A percentile compares a stretch with the other conserved stretches of the same genome.
These are phyloP conservation scores for Xylophagus ater DNA, from an alignment of 2,888 invertebrate species.

Conservation along the genomic window DNA sequence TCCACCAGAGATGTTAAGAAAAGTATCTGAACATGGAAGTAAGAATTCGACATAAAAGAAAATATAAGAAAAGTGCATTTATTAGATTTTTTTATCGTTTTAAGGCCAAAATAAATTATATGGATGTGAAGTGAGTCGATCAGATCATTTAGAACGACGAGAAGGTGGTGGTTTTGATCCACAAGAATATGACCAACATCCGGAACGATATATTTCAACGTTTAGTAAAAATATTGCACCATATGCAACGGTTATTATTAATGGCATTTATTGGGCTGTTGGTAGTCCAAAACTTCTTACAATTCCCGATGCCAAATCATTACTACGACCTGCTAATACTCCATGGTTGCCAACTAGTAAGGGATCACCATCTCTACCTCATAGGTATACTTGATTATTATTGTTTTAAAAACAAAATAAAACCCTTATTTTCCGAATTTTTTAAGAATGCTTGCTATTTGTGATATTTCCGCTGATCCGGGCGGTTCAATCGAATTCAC, in stretches of 20 bases:
- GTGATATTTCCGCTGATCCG: conserved; percentile 98
- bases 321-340: conserved; percentile 76
- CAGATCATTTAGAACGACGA: conserved; percentile 86
- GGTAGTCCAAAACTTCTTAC: conserved; percentile 92
- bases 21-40: conserved; percentile 96
- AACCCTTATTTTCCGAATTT: conserved; percentile 11
- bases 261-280: conserved; percentile 98
- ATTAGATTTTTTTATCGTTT: conserved; percentile 6
- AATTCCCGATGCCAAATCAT: conserved; percentile 94
- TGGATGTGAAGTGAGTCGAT: conserved; percentile 86
- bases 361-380: conserved; percentile 79
- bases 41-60: conserved; percentile 27
- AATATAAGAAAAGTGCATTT: background rate
- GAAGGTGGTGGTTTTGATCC: conserved; percentile 87
- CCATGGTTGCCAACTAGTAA: conserved; percentile 88
- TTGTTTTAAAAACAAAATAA: conserved; percentile 1
- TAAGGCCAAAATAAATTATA: conserved; percentile 88
- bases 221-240: conserved; percentile 97
- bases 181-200: conserved; percentile 79
- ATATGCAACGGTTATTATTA: conserved; percentile 91
- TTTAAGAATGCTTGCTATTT: conserved; percentile 77
- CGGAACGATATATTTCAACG: conserved; percentile 88
- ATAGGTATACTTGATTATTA: conserved; percentile 39
- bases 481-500: conserved; percentile 98
- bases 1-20: conserved; percentile 84